These are phyloP conservation scores for Mirounga angustirostris DNA, from an alignment of 2,113 vertebrate species.

Conservation along the genomic window DNA sequence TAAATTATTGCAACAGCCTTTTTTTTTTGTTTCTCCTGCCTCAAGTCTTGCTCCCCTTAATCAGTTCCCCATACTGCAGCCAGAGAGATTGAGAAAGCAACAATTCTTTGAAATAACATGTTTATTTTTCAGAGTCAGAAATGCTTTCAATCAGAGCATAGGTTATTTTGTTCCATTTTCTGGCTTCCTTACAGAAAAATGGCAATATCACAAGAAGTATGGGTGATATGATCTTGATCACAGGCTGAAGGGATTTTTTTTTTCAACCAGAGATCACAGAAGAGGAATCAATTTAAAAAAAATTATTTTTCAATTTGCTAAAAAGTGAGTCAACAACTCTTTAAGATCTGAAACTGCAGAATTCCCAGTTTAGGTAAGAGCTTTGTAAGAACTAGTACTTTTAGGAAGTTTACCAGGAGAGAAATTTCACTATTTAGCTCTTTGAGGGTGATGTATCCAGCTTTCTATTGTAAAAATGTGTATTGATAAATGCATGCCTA, in stretches of 20 bases:
- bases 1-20: neutral
- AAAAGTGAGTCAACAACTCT: neutral
- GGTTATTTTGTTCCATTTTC: neutral
- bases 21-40: neutral
- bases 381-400: neutral
- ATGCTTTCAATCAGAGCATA: neutral
- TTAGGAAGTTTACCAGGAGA: neutral
- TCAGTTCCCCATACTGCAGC: neutral
- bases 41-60: neutral
- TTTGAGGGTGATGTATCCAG: neutral
- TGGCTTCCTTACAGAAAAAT: neutral
- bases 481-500: neutral
- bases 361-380: neutral
- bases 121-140: neutral
- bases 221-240: neutral
- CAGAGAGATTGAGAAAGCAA: neutral
- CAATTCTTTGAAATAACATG: neutral
- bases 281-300: neutral
- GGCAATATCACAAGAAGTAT: neutral
- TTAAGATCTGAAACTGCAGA: neutral
- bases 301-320: neutral
- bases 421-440: neutral
- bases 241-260: neutral
- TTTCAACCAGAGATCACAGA: neutral
- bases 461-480: neutral